Base-by-base conservation (phyloP, 1,140 invertebrate species). In the Pseudomyrmex concolor region DNA sequence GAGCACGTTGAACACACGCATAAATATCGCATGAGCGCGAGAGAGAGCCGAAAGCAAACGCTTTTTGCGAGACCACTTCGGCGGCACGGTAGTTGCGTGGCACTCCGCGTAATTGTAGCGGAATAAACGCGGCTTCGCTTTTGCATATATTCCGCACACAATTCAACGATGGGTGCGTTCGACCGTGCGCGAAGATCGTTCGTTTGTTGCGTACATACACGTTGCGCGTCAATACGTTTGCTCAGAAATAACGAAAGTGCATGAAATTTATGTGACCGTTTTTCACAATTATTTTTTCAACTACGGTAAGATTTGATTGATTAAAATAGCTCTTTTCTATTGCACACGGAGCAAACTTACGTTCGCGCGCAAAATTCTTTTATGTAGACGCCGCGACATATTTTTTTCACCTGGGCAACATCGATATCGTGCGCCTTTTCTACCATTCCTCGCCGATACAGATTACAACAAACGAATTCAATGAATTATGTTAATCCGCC, bases 221-320 rank as follows among this genome's bases (percentile, higher is more conserved):
- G 25, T 45, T 22, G 66, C 66, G 10, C 34, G 54, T 17, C 43
- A 45, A 80, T 59, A 80, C 59, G 54, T 70, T 80, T 80, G 66
- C 54, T 80, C 76, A 70, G 22, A 80, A 80, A 80, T 80, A 80
- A 80, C 76, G 54, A 80, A 80, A 80, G 76, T 59, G 76, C 60
- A 66, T 72, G 78, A 67, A 66, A 72, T 63, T 72, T 71, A 72
- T 45, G 77, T 82, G 34, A 12, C 43, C 19, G 12, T 80, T 71
- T 34, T 34, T 80, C 54, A 60, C 59, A 74, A 70, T 64, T 78
- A 50, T 48, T 43, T 48, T 70, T 43, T n/a, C 25, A 70, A 70
- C 55, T 50, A 70, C 19, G 66, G 13, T 22, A 7, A 43, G 43
- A 25, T 62, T 80, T 80, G 66, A 80, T 80, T 80, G 76, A 80